Percentiles rank a stretch among this genome's conserved stretches.
Conservation (phyloP, 2,888 invertebrate species). For the Adelphocoris suturalis region DNA sequence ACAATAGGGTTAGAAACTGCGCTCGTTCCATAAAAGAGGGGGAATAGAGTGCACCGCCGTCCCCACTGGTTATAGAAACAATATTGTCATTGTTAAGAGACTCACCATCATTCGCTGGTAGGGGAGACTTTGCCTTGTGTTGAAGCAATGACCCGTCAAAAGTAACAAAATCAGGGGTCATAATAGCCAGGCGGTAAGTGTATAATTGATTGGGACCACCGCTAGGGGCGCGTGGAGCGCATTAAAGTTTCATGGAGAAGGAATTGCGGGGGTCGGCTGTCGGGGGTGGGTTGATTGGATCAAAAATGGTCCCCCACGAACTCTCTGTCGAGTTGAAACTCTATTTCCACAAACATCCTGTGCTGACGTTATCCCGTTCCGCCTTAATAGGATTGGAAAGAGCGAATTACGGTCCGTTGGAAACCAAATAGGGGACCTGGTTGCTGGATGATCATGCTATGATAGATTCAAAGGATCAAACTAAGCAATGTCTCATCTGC, state of each 20-base stretch:
- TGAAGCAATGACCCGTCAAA: conserved; percentile 69
- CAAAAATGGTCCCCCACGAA: conserved; percentile 13
- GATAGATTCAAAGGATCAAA: no score
- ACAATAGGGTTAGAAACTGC: conserved; percentile 54
- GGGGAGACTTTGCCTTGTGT: conserved; percentile 48
- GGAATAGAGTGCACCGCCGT: conserved; percentile 24
- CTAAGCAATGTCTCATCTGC: no score
- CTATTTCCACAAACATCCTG: conserved; percentile 39
- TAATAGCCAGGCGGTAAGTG: conserved; percentile 66
- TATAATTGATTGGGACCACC: conserved; percentile 63
- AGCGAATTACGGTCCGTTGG: not conserved
- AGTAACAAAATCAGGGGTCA: conserved; percentile 70
- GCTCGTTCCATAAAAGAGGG: conserved; percentile 41
- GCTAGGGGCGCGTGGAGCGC: conserved; percentile 66
- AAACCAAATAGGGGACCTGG: not conserved
- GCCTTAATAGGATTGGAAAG: conserved; percentile 35
- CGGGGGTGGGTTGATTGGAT: conserved; percentile 33
- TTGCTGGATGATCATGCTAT: not conserved
- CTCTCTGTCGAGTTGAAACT: not conserved
- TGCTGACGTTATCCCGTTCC: conserved; percentile 18
- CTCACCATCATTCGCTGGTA: not conserved
- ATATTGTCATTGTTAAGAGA: conserved; percentile 66
- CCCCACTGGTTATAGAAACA: conserved; percentile 52
- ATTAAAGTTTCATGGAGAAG: conserved; percentile 61
- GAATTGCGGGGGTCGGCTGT: not conserved